Conservation (phyloP, 2,888 invertebrate species). For the Drosophila tanythrix region DNA sequence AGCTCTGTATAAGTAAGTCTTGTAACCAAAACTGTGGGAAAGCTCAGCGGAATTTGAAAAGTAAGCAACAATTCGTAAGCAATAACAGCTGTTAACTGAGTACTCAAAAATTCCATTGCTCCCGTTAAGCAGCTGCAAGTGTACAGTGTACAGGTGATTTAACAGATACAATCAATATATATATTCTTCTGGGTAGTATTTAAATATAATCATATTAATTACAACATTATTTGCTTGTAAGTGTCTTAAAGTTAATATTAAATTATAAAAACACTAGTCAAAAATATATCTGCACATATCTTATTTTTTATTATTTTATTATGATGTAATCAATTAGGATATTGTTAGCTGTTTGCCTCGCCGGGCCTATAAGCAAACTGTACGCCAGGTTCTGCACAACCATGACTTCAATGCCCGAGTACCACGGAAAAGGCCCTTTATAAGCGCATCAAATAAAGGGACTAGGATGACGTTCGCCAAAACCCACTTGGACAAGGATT, state of each 20-base stretch:
- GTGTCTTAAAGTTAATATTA: background rate
- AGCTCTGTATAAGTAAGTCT: background rate
- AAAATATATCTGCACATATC: background rate
- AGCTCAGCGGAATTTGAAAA: background rate
- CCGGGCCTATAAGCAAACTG: background rate
- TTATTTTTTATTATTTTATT: background rate
- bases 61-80: background rate
- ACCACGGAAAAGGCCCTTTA: too few relatives aligned
- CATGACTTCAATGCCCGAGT: too few relatives aligned
- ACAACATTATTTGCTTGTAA: background rate
- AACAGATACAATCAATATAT: background rate
- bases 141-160: background rate
- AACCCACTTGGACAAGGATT: too few relatives aligned
- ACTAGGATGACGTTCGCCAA: too few relatives aligned
- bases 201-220: background rate
- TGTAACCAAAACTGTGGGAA: background rate
- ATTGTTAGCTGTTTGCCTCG: too few relatives aligned
- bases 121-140: background rate
- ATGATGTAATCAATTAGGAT: background rate
- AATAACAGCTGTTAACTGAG: background rate
- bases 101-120: conserved; percentile 11
- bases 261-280: background rate
- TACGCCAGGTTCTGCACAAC: too few relatives aligned
- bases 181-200: background rate
- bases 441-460: too few relatives aligned